Base-by-base conservation (phyloP, 2,113 vertebrate species). In the Rhinoptilus africanus region DNA sequence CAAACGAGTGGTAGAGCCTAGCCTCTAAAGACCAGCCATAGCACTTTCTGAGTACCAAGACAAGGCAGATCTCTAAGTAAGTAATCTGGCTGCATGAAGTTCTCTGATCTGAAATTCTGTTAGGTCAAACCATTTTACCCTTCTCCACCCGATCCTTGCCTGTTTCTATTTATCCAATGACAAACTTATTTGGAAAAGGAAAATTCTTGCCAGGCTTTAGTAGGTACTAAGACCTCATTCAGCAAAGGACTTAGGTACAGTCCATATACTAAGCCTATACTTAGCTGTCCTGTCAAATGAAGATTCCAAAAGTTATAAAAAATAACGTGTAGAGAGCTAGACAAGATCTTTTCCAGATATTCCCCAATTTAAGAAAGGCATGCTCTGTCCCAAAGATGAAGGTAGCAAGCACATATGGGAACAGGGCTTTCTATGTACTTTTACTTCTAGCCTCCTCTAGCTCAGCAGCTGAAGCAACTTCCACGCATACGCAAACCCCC, bases 401-500 rank as follows among this genome's bases (percentile, higher is more conserved):
- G 28, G 22, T n/a, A 24, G 26, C 37, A 88, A 84, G 54, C 41
- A 37, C 12, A 34, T 9, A 32, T 1, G 6, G 35, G 11, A 18
- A 59, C 22, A 59, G 59, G 15, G 32, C 6, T 86, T 60, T 47
- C 50, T 26, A 4, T 3, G 41, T 10, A 27, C 26, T 80, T 69
- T 23, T 37, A 37, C 8, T 74, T n/a, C 24, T 12, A 4, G 18
- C 27, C 27, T 67, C 12, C 64, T 47, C 11, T 2, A 35, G 57
- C 27, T 79, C 67, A 66, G 57, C 28, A 43, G 26, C 0, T 73
- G 72, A 57, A 92, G 57, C 11, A 60, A 73, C 8, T 48, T 56
- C 10, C 54, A 79, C 27, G 32, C 6, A 15, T 4, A 9, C 0
- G 8, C 27, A 76, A 79, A 22, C 19, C 24, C 26, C 0, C 0